Evolutionary conservation across 2,888 invertebrate genomes (phyloP), one percentile per base, ranked within the genome.

Genomic region (Dryobotodes eremita): DNA sequence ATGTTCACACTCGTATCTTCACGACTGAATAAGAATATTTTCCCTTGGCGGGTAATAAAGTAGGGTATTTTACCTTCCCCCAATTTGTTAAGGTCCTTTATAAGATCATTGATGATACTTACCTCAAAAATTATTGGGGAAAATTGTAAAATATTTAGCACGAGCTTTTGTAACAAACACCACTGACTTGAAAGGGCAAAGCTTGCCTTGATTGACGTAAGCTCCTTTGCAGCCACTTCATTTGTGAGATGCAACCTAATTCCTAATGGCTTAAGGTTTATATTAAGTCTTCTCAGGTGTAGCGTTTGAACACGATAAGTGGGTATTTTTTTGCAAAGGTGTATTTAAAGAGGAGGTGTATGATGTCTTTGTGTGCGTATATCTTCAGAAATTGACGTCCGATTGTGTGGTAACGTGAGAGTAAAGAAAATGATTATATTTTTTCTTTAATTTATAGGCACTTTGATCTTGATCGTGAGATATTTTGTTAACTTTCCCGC

Each of bases 121-220:
- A 42, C n/a, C 48, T n/a, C 2, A 64, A 57, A 79, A n/a, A 6
- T 66, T 20, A 17, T 20, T 46, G 4, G 59, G 53, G 17, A 36
- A 76, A 73, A 46, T 69, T 6, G 4, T 46, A 46, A 50, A 61
- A 71, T 75, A 79, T 75, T 73, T 23, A 70, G 55, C 26, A 50
- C 31, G 42, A 68, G 17, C 23, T 73, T 74, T 31, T 55, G 31
- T 20, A 72, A 61, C 48, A 80, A 72, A 61, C 48, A 80, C 4
- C 57, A 55, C n/a, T 11, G 23, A 71, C 62, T 75, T 72, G 59
- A 77, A 76, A 77, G 7, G 13, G 53, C 59, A 79, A 79, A 71
- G 71, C 57, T 61, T 48, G 23, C 50, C 50, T 71, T 86, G 79
- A 84, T 86, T 84, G 87, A 77, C 77, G 62, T 82, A 86, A 86